Evolutionary conservation across 2,797 vertebrate species (phyloP), one percentile per base, ranked within the genome.

Genomic region (Dendrocincla fuliginosa): DNA sequence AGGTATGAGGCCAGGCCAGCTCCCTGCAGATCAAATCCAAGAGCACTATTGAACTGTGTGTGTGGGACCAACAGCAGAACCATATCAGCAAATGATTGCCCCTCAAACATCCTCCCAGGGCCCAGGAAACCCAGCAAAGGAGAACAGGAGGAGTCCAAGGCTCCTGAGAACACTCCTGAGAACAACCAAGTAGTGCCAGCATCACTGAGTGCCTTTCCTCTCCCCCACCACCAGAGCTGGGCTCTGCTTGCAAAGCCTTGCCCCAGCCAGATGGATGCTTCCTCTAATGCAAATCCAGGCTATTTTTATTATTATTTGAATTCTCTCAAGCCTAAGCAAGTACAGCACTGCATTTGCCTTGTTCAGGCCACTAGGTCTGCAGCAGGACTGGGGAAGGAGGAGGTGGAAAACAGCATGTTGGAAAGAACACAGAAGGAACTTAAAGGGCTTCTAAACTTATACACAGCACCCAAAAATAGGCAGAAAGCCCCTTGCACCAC

Each of bases 251-350:
- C 35, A 80, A 42, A 78, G 32, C 37, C 60, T 28, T 47, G 44
- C 46, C 64, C 35, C 50, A 67, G 73, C 25, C 79, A 83, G 73
- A 42, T 3, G 7, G n/a, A 63, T 73, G 71, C 59, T 95, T 94
- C 87, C 91, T 87, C 39, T 68, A 67, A 95, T 95, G 95, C 95
- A 97, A 96, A 97, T 71, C 20, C 37, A 41, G 61, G n/a, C 19
- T 90, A 87, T 86, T 86, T 95, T 93, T 85, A 44, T 57, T 46
- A 61, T n/a, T 49, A 96, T 97, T 96, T 97, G 87, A 95, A 96
- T 96, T 87, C 16, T 79, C 2, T 9, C 63, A 65, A 82, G 30
- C 35, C 80, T 19, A 64, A 84, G 75, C 80, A 93, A 95, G 63
- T 42, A 16, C 19, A 88, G 30, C 47, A 39, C 17, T 27, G 23